These are phyloP conservation scores for Listrodromus nycthemerus DNA, from an alignment of 2,888 invertebrate species.

Conservation along the genomic window DNA sequence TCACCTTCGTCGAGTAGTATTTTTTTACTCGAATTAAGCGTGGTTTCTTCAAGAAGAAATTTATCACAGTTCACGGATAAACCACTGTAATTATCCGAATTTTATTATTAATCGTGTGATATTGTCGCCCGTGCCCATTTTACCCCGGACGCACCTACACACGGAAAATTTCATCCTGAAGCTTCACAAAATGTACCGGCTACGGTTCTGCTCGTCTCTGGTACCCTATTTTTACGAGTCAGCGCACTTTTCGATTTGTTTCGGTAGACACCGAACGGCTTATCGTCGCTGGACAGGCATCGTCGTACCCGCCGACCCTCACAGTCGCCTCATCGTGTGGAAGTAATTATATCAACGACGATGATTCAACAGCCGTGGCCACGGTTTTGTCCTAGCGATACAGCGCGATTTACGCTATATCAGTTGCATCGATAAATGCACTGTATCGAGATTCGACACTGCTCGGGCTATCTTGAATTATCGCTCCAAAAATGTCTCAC, in stretches of 20 bases:
- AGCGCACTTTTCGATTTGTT: conserved; percentile 82
- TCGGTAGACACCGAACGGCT: conserved; percentile 74
- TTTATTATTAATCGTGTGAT: not conserved
- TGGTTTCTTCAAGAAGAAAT: not conserved
- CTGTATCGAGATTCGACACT: not conserved
- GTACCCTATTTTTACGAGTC: conserved; percentile 78
- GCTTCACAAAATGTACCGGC: not conserved
- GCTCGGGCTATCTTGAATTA: not conserved
- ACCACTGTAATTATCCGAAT: too few relatives aligned
- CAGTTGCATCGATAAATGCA: conserved; percentile 12
- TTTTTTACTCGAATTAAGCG: not conserved
- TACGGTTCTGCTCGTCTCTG: conserved; percentile 42
- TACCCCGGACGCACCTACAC: not conserved
- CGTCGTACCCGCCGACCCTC: conserved; percentile 65
- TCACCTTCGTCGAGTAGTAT: not conserved
- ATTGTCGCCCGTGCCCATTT: not conserved
- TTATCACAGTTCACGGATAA: not conserved
- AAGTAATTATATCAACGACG: conserved; percentile 72
- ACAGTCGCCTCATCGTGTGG: conserved; percentile 74
- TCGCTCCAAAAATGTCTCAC: not conserved
- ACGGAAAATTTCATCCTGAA: conserved; percentile 9
- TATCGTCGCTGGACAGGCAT: conserved; percentile 79
- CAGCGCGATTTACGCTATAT: not conserved
- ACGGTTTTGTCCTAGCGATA: not conserved
- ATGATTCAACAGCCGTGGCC: not conserved